Percentiles rank a stretch among this genome's conserved stretches.
Evolutionary conservation across 2,797 vertebrate genomes (phyloP).

Genomic region (Thripadectes ignobilis): DNA sequence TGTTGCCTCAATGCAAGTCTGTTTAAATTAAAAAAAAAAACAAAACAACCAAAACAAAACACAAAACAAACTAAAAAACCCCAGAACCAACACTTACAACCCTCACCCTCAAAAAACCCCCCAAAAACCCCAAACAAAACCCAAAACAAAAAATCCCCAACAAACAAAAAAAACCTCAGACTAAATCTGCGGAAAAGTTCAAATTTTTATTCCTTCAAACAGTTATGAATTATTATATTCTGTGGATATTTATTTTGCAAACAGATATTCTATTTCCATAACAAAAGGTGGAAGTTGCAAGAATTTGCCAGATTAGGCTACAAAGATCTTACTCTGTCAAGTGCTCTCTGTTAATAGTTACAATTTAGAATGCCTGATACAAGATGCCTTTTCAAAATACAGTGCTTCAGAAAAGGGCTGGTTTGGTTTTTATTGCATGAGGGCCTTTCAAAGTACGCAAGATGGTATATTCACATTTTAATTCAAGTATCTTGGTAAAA

Average conservation of each 20-base stretch:
- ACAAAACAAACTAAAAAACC: neutral
- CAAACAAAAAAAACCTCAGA: neutral
- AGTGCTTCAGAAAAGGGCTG: neutral
- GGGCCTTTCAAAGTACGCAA: neutral
- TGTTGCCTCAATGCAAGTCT: neutral
- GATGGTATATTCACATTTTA: neutral
- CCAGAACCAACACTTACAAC: neutral
- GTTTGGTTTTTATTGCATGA: neutral
- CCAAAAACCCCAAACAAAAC: neutral
- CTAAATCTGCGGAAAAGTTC: neutral
- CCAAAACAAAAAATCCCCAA: neutral
- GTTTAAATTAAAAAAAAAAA: conserved; percentile 5
- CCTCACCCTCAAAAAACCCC: neutral
- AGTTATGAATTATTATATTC: neutral
- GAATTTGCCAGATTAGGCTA: neutral
- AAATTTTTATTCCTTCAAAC: neutral
- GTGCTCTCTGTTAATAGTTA: neutral
- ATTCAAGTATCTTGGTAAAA: neutral
- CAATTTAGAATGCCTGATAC: neutral
- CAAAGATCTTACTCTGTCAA: neutral
- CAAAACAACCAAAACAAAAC: too few species aligned
- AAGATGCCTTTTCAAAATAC: neutral
- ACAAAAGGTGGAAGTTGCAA: neutral
- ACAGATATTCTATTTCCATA: neutral
- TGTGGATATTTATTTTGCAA: neutral